These are phyloP conservation scores for Seira musarum DNA, from an alignment of 2,888 invertebrate genomes.

Conservation along the genomic window DNA sequence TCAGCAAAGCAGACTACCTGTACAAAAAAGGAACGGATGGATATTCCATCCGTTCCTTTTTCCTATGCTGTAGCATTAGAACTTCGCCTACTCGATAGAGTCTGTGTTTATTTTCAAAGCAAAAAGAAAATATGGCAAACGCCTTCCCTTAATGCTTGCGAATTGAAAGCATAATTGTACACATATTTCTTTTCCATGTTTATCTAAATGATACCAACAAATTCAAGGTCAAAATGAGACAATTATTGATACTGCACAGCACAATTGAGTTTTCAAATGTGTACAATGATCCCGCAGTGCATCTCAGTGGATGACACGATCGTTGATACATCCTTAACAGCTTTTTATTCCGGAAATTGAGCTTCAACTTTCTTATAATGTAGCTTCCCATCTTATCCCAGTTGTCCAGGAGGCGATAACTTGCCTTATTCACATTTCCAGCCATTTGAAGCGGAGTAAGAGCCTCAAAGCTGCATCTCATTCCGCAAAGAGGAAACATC, in stretches of 20 bases:
- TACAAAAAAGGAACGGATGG: no score
- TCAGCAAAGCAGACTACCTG: no score
- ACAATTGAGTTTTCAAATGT: conserved; percentile 41
- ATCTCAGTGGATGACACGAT: conserved; percentile 3
- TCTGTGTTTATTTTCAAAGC: no score
- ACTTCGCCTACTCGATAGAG: no score
- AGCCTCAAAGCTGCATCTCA: conserved; percentile 51
- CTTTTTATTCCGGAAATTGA: not conserved
- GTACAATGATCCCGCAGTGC: conserved; percentile 30
- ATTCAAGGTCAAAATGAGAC: conserved; percentile 21
- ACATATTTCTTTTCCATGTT: not conserved
- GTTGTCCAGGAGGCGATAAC: not conserved
- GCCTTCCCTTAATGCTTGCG: no score
- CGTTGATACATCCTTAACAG: not conserved
- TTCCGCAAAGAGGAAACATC: conserved; percentile 52
- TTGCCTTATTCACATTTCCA: conserved; percentile 27
- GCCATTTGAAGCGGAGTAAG: conserved; percentile 33
- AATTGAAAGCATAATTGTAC: no score
- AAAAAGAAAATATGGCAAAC: no score
- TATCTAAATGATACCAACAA: conserved; percentile 30
- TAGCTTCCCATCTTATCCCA: conserved; percentile 21
- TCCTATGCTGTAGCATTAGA: no score
- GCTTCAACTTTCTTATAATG: not conserved
- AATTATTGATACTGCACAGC: conserved; percentile 33
- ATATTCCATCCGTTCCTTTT: no score